Evolutionary conservation across 2,888 invertebrate species (phyloP).

Genomic region (Candidula unifasciata): DNA sequence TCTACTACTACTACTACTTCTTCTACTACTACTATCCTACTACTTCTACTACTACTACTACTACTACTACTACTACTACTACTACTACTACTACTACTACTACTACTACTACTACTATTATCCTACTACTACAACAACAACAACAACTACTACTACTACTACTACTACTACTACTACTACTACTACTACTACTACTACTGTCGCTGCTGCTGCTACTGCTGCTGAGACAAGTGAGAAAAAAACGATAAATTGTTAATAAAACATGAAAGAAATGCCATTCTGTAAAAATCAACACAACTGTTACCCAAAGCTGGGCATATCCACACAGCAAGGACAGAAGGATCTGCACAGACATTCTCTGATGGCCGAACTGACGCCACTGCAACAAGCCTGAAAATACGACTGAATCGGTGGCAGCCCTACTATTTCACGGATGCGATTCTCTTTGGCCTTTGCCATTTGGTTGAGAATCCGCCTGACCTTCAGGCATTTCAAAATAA

Average conservation of each 20-base stretch:
- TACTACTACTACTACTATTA: conserved; percentile 48
- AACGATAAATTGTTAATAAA: neutral
- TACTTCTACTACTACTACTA: neutral
- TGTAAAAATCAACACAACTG: neutral
- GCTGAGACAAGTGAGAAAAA: too few relatives aligned
- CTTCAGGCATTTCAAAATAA: conserved; percentile 34
- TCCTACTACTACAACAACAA: conserved; percentile 42
- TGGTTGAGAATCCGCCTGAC: conserved; percentile 48
- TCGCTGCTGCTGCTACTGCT: too few relatives aligned
- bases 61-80: too few relatives aligned
- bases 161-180: conserved; percentile 42
- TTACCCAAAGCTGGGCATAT: conserved; percentile 51
- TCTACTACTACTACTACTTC: conserved; percentile 3
- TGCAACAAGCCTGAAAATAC: conserved; percentile 62
- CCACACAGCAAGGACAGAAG: conserved; percentile 70
- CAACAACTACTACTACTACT: conserved; percentile 50
- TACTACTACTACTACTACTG: too few relatives aligned
- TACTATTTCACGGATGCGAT: conserved; percentile 62
- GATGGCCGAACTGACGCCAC: conserved; percentile 54
- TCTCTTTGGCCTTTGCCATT: conserved; percentile 66
- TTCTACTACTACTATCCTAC: neutral
- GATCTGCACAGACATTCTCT: conserved; percentile 59
- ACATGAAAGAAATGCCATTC: neutral
- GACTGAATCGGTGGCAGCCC: conserved; percentile 65
- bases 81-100: conserved; percentile 3